A percentile compares a stretch with the other conserved stretches of the same genome.
These are phyloP conservation scores for Nycticryphes semicollaris DNA, from an alignment of 2,113 vertebrate genomes.

Conservation along the genomic window DNA sequence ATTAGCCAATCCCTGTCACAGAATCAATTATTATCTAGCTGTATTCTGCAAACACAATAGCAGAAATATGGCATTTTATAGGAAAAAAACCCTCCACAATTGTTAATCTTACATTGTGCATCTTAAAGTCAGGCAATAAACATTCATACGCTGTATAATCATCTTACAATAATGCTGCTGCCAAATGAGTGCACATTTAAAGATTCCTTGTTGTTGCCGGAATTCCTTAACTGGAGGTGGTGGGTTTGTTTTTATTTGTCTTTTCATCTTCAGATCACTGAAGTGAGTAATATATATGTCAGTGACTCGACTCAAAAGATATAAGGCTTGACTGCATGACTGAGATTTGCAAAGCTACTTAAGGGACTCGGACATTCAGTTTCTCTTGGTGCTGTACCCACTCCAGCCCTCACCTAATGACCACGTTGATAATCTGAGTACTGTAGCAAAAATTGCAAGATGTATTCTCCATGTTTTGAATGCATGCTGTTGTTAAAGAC, in stretches of 20 bases:
- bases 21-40: constrained; percentile 84
- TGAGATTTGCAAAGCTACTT: not conserved
- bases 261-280: constrained; percentile 56
- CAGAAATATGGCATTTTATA: constrained; percentile 78
- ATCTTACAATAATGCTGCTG: constrained; percentile 64
- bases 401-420: not conserved
- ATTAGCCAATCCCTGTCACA: constrained; percentile 83
- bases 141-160: constrained; percentile 73
- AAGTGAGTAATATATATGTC: constrained; percentile 45
- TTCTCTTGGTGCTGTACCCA: not conserved
- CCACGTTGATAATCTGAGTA: not conserved
- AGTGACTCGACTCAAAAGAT: constrained; percentile 19
- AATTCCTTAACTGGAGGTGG: constrained; percentile 39
- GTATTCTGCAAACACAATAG: constrained; percentile 79
- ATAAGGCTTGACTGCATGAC: not conserved
- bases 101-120: constrained; percentile 74
- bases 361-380: not conserved
- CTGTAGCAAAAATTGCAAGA: not conserved
- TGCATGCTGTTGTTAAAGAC: not conserved
- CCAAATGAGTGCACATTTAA: constrained; percentile 73
- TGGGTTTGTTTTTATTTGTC: constrained; percentile 58
- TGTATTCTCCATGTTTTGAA: not conserved
- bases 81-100: constrained; percentile 32
- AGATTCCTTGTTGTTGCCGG: constrained; percentile 65
- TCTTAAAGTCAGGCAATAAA: constrained; percentile 76